A percentile compares a stretch with the other conserved stretches of the same genome.
Conservation (phyloP, 2,113 vertebrate genomes). For the Agapornis roseicollis region DNA sequence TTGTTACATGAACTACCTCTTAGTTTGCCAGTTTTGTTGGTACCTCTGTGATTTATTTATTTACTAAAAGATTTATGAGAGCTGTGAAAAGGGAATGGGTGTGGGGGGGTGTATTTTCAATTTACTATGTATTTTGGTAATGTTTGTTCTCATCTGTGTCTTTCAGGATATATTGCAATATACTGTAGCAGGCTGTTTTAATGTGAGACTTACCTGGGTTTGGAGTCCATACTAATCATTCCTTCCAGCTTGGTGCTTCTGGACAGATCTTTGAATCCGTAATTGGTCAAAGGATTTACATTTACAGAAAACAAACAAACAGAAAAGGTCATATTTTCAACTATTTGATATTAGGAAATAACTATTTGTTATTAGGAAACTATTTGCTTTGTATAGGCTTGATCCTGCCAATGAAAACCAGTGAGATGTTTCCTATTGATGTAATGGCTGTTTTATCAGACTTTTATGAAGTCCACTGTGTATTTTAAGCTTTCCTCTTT, state of each 20-base stretch:
- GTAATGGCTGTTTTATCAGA: neutral
- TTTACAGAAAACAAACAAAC: neutral
- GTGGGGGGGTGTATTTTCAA: neutral
- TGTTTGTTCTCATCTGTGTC: neutral
- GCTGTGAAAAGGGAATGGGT: neutral
- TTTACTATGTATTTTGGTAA: neutral
- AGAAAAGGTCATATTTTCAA: neutral
- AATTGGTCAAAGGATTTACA: neutral
- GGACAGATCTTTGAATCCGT: neutral
- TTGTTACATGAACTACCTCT: neutral
- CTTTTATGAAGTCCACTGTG: neutral
- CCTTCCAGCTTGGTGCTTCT: neutral
- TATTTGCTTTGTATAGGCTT: neutral
- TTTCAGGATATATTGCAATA: neutral
- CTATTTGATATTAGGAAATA: neutral
- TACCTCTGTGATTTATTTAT: neutral
- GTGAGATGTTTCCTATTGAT: neutral
- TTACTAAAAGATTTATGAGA: neutral
- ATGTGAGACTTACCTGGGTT: neutral
- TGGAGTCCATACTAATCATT: neutral
- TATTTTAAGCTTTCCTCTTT: neutral
- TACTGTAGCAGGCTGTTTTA: neutral
- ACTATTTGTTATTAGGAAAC: neutral
- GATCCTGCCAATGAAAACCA: neutral
- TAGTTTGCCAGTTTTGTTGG: neutral